Conservation (phyloP, 2,888 invertebrate genomes). For the Ophonus ardosiacus region DNA sequence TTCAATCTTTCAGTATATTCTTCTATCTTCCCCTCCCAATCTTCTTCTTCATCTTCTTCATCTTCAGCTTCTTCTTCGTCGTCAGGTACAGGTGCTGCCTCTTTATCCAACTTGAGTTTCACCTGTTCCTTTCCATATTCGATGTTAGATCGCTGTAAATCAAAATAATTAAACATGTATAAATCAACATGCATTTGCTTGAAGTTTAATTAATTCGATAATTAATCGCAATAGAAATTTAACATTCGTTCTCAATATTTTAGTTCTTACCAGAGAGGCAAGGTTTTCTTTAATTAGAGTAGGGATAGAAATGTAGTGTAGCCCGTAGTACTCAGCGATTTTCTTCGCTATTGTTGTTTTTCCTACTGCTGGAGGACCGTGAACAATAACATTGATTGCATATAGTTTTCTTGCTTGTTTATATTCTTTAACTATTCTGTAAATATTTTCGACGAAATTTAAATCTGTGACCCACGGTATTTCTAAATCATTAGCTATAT, state of each 20-base stretch:
- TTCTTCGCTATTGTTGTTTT: slow-evolving; percentile 80
- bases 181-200: slow-evolving; percentile 54
- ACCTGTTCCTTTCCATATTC: slow-evolving; percentile 67
- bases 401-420: slow-evolving; percentile 78
- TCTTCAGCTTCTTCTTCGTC: slow-evolving; percentile 68
- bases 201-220: slow-evolving; percentile 21
- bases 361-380: slow-evolving; percentile 83
- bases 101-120: slow-evolving; percentile 69
- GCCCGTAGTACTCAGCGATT: slow-evolving; percentile 79
- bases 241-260: slow-evolving; percentile 42
- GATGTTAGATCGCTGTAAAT: slow-evolving; percentile 47
- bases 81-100: slow-evolving; percentile 64
- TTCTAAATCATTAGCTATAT: slow-evolving; percentile 76
- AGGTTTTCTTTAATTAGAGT: slow-evolving; percentile 78
- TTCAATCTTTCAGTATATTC: slow-evolving; percentile 73
- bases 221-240: slow-evolving; percentile 16
- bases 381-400: slow-evolving; percentile 80
- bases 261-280: slow-evolving; percentile 77
- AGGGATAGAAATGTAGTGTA: slow-evolving; percentile 79
- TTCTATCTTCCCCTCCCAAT: slow-evolving; percentile 69
- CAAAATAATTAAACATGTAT: slow-evolving; percentile 33
- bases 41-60: slow-evolving; percentile 68
- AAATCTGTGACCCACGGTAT: slow-evolving; percentile 78
- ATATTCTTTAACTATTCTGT: slow-evolving; percentile 75
- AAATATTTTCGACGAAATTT: slow-evolving; percentile 77